Percentiles rank a stretch among this genome's conserved stretches.
These are phyloP conservation scores for Fistularia commersonii DNA, from an alignment of 2,797 vertebrate species.

Conservation along the genomic window DNA sequence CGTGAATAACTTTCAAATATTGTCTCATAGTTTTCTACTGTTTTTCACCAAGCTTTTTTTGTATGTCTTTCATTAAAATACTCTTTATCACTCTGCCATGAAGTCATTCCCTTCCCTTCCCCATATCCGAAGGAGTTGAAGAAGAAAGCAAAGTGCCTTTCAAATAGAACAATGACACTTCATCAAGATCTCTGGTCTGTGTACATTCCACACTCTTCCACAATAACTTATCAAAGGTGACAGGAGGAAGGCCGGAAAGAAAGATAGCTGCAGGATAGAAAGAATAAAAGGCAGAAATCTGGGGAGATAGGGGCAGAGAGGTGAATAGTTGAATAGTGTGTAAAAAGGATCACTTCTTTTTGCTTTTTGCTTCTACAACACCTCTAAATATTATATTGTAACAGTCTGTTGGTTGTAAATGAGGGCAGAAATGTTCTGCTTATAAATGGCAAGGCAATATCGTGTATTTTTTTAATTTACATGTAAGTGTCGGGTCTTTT, in stretches of 20 bases:
- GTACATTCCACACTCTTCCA: conserved; percentile 70
- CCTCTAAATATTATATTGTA: no score
- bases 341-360: conserved; percentile 29
- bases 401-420: no score
- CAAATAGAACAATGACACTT: conserved; percentile 60
- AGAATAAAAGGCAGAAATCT: conserved; percentile 61
- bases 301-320: conserved; percentile 52
- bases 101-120: conserved; percentile 51
- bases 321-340: conserved; percentile 50
- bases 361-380: conserved; percentile 42
- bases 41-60: no score
- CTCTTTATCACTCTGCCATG: conserved; percentile 61
- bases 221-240: conserved; percentile 69
- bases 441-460: conserved; percentile 1
- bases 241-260: conserved; percentile 60
- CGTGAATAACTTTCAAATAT: conserved; percentile 71
- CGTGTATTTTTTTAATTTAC: conserved; percentile 1
- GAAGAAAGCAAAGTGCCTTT: conserved; percentile 55
- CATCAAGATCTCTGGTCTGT: conserved; percentile 57
- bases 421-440: conserved; percentile 24
- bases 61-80: conserved; percentile 44
- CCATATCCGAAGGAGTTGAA: conserved; percentile 53
- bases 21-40: conserved; percentile 59
- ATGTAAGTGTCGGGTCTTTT: neutral
- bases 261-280: conserved; percentile 58